Percentiles rank a stretch among this genome's conserved stretches.
These are phyloP conservation scores for Oxyruncus cristatus DNA, from an alignment of 2,113 vertebrate species.

Conservation along the genomic window DNA sequence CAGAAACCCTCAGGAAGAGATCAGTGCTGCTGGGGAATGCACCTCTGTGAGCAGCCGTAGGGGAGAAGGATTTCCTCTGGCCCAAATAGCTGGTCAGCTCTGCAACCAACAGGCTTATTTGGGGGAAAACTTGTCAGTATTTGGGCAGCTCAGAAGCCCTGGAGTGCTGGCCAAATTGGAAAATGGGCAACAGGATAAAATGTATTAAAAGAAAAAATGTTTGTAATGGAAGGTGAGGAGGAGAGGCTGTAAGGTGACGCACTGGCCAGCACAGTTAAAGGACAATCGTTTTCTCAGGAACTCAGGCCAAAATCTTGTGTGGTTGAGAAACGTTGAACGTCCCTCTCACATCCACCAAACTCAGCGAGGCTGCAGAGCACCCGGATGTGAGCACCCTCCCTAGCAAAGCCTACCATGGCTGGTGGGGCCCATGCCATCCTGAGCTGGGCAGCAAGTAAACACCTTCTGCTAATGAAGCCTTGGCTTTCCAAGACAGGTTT, in stretches of 20 bases:
- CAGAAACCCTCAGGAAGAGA: neutral
- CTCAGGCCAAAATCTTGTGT: neutral
- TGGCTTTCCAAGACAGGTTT: neutral
- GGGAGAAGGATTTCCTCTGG: neutral
- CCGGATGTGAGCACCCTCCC: rapidly evolving
- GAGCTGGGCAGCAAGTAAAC: neutral
- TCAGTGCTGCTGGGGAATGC: neutral
- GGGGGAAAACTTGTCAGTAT: neutral
- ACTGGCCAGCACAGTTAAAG: neutral
- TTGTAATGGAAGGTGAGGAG: neutral
- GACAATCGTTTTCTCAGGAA: neutral
- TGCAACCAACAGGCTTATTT: neutral
- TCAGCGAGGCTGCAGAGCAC: rapidly evolving
- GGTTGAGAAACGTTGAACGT: rapidly evolving
- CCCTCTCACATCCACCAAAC: neutral
- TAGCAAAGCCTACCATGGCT: rapidly evolving
- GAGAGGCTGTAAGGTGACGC: neutral
- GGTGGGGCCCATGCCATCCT: neutral
- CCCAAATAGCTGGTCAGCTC: neutral
- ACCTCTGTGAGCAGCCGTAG: neutral
- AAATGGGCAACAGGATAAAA: neutral
- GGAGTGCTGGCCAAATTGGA: neutral
- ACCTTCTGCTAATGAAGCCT: neutral
- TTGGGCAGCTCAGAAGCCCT: neutral
- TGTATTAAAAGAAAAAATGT: neutral